Evolutionary conservation across 2,797 vertebrate genomes (phyloP).

Genomic region (Takifugu rubripes): DNA sequence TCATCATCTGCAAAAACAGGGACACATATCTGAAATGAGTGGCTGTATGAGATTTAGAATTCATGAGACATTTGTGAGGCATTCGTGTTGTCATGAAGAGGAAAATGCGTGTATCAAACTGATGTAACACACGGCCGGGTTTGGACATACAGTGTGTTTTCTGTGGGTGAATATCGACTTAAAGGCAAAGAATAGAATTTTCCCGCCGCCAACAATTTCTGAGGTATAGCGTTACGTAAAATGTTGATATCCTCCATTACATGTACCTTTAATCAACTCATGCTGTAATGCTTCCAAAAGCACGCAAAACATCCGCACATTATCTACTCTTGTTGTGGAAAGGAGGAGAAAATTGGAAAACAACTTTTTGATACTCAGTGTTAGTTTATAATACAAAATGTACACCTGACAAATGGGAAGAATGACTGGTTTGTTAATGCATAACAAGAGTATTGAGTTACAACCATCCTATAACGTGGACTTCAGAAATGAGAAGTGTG

Average conservation of each 20-base stretch:
- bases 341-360: too few relatives aligned
- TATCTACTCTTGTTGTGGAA: too few relatives aligned
- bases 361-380: too few relatives aligned
- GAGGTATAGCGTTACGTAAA: too few relatives aligned
- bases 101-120: constrained; percentile 45
- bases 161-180: constrained; percentile 49
- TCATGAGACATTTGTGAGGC: constrained; percentile 18
- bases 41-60: not conserved
- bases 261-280: too few relatives aligned
- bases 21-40: not conserved
- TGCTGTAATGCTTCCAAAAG: too few relatives aligned
- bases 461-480: constrained; percentile 9
- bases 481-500: too few relatives aligned
- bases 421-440: not conserved
- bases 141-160: constrained; percentile 30
- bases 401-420: constrained; percentile 18
- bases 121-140: constrained; percentile 31
- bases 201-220: not conserved
- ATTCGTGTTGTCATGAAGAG: constrained; percentile 34
- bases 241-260: too few relatives aligned
- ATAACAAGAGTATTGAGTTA: constrained; percentile 4
- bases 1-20: constrained; percentile 85
- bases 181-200: constrained; percentile 16
- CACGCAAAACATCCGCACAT: too few relatives aligned
- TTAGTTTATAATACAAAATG: constrained; percentile 7